Conservation (phyloP, 2,113 vertebrate genomes). For the Nyctereutes procyonoides region DNA sequence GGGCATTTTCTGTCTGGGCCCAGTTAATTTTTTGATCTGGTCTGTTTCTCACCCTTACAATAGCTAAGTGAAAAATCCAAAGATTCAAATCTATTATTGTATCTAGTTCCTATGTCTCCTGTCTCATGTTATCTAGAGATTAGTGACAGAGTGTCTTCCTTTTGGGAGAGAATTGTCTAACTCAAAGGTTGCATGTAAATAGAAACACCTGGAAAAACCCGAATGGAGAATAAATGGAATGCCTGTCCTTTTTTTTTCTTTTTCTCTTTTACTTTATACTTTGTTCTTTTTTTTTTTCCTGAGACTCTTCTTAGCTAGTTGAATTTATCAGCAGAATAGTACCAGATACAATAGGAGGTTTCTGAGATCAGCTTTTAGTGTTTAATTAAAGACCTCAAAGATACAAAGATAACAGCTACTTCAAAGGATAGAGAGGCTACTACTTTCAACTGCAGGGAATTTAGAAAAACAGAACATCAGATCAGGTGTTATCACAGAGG, state of each 20-base stretch:
- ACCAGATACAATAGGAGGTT: neutral
- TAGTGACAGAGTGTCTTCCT: neutral
- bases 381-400: conserved; percentile 6
- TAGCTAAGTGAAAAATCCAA: neutral
- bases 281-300: neutral
- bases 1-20: neutral
- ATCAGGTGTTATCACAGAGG: neutral
- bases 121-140: neutral
- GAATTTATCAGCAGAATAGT: neutral
- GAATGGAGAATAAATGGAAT: neutral
- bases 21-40: neutral
- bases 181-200: neutral
- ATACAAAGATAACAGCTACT: neutral
- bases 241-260: neutral
- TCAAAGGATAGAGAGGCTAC: neutral
- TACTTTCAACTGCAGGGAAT: neutral
- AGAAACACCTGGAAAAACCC: neutral
- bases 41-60: neutral
- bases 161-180: conserved; percentile 20
- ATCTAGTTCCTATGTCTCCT: neutral
- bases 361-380: neutral
- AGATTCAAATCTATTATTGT: neutral
- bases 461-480: neutral
- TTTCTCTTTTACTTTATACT: neutral
- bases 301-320: neutral